Base-by-base conservation (phyloP, 2,888 invertebrate genomes). In the Drosophila meridionalis region DNA sequence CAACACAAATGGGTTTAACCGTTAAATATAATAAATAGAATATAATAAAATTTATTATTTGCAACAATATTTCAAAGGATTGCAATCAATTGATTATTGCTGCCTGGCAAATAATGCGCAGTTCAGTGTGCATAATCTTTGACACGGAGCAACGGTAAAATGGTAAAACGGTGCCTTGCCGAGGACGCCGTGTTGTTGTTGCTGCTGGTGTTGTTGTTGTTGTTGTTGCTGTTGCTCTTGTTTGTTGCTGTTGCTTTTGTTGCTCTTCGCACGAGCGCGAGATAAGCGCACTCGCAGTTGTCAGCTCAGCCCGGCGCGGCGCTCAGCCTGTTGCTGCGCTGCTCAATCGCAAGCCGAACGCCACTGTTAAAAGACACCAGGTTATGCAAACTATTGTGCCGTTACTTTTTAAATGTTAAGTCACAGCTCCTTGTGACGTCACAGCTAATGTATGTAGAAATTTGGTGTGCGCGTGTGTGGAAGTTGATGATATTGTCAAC, bases 121-220 rank as follows among this genome's bases (percentile, higher is more conserved):
- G n/a, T 45, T 55, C 77, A 76, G 42, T 80, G 80, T 77, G 80
- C 71, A 36, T 71, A 80, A 80, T 80, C 65, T 73, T 56, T 48
- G 36, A 30, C 58, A 32, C 55, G 52, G 43, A 59, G 32, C 62
- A 32, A 50, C 50, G 52, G 34, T 26, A 52, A 34, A 52, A 70
- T 68, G 72, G 72, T 68, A 57, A 70, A 34, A 64, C 20, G 20
- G 20, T 60, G 67, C 55, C 50, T 71, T 55, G 34, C 28, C 50
- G 76, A 65, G 59, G 61, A 58, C 52, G 64, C 57, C 40, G 52
- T 69, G 65, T 62, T 20, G 30, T 57, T 59, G 66, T 59, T 61
- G 63, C 14, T 34, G 52, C 3, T 34, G 50, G n/a, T 14, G 14
- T 14, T 50, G 5, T n/a, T 48, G 1, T 34, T 8, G 1, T 1